These are phyloP conservation scores for Pachypeltis micranthus DNA, from an alignment of 1,140 invertebrate species.

Conservation along the genomic window DNA sequence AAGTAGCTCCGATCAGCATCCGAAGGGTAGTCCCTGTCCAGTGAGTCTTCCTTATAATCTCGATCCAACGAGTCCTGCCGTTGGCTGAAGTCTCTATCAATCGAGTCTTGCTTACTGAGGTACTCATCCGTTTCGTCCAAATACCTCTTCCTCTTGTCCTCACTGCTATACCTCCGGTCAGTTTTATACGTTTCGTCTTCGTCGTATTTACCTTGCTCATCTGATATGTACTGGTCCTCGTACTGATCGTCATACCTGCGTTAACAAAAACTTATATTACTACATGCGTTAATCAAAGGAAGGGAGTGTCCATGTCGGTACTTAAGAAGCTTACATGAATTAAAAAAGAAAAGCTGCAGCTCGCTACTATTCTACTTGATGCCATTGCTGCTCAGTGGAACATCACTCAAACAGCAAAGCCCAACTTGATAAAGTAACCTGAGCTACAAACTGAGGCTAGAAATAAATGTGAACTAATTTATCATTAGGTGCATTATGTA, in stretches of 20 bases:
- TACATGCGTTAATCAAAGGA: background rate
- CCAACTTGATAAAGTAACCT: background rate
- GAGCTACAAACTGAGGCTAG: too few species aligned
- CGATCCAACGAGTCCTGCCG: constrained; percentile 33
- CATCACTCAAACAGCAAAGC: background rate
- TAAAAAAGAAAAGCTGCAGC: background rate
- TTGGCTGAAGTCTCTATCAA: constrained; percentile 33
- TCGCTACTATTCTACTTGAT: background rate
- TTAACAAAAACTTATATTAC: background rate
- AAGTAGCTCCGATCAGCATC: too few species aligned
- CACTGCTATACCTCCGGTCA: background rate
- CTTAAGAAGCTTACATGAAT: background rate
- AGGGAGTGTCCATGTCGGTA: background rate
- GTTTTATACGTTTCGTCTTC: constrained; percentile 21
- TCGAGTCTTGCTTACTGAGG: constrained; percentile 32
- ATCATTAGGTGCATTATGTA: too few species aligned
- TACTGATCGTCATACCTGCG: constrained; percentile 15
- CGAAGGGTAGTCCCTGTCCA: constrained; percentile 35
- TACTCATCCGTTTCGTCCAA: constrained; percentile 32
- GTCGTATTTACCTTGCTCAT: constrained; percentile 36
- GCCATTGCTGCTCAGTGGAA: background rate
- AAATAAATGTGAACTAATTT: too few species aligned
- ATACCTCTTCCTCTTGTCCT: constrained; percentile 31
- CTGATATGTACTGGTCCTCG: background rate
- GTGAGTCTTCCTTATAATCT: constrained; percentile 22